These are phyloP conservation scores for Acromyrmex echinatior DNA, from an alignment of 1,140 invertebrate genomes.

Conservation along the genomic window DNA sequence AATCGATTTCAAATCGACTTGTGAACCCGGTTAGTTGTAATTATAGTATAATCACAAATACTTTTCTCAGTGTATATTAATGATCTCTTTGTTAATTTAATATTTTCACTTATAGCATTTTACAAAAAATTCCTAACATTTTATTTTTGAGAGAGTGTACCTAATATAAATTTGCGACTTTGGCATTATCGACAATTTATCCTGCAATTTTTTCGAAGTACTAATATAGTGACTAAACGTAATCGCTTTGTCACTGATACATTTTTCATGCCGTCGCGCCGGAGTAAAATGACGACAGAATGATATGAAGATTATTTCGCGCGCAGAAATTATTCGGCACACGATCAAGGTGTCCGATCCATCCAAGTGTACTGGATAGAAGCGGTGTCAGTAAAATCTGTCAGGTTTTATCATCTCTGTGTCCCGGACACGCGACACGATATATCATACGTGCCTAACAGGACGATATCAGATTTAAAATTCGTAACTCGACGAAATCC, in stretches of 20 bases:
- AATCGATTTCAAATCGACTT: too few relatives aligned
- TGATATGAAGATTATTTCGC: neutral
- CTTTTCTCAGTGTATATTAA: too few relatives aligned
- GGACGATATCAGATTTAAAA: conserved; percentile 15
- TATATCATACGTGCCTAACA: conserved; percentile 41
- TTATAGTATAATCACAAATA: too few relatives aligned
- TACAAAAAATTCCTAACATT: neutral
- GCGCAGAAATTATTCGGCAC: conserved; percentile 33
- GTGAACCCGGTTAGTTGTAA: too few relatives aligned
- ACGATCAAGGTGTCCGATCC: conserved; percentile 44
- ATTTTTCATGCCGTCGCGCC: conserved; percentile 22
- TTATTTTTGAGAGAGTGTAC: neutral
- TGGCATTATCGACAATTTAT: neutral
- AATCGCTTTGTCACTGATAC: neutral
- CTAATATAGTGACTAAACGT: neutral
- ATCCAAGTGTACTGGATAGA: conserved; percentile 21
- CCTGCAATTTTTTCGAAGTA: neutral
- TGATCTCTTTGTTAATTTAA: too few relatives aligned
- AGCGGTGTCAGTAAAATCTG: conserved; percentile 39
- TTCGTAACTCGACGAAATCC: conserved; percentile 23
- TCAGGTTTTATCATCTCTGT: conserved; percentile 56
- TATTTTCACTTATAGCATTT: neutral
- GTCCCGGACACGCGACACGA: conserved; percentile 38
- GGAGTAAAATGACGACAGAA: neutral
- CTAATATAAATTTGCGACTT: conserved; percentile 5